Base-by-base conservation (phyloP, 2,888 invertebrate genomes). In the Yponomeuta sedellus region DNA sequence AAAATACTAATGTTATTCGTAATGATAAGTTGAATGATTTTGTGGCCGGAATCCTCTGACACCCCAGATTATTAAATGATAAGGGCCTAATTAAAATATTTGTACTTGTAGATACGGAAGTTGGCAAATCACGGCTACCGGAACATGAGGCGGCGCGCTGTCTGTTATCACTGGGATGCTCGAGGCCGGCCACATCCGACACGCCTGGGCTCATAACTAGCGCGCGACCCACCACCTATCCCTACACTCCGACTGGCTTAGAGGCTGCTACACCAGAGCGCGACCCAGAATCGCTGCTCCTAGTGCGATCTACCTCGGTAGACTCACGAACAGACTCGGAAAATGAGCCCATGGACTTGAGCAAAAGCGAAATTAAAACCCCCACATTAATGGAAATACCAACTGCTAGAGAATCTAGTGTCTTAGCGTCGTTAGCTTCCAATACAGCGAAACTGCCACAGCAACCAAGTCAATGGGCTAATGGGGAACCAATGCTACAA, bases 121-220 rank as follows among this genome's bases (percentile, higher is more conserved):
- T 93, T 72, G 94, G 93, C 69, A 95, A 93, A 76, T 93, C 94
- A 10, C 89, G 94, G n/a, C 85, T 95, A 70, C 94, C 94, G 74
- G 97, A 97, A 81, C 96, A 96, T 74, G 97, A 97, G 86, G 97
- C 97, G 10, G 97, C 97, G 0, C 95, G 95, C 73, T 95, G 97
- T 77, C 86, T 97, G 67, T 83, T 97, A 58, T 96, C 96, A 52
- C 86, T 97, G 61, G 94, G 95, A 5, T 94, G 92, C 25, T 87
- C 91, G 74, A 89, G 93, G 61, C 92, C 93, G 10, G 88, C 92
- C 1, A 82, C 86, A 5, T 82, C 87, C 11, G 81, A 87, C 65
- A 85, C 92, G 1, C 92, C 94, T 0, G 92, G 93, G 6, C 81
- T 93, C 3, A 82, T 93, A 59, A 93, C 93, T n/a, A 88, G 92